Conservation (phyloP, 2,113 vertebrate species). For the Protomyctophum bolini region DNA sequence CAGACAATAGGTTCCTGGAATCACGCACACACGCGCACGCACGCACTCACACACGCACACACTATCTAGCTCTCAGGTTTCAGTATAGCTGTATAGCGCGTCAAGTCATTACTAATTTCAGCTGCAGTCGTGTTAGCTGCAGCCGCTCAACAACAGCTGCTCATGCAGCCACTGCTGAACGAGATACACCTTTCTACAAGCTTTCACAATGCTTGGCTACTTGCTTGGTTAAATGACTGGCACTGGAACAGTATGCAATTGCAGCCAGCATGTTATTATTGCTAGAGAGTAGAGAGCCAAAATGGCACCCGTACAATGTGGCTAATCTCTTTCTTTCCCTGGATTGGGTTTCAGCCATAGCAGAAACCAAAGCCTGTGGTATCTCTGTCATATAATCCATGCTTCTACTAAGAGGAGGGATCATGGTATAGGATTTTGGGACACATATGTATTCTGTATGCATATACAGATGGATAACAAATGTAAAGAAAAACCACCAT, state of each 20-base stretch:
- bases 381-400: not conserved
- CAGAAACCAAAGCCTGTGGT: not conserved
- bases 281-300: not conserved
- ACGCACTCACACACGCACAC: too few species aligned
- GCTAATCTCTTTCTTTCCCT: not conserved
- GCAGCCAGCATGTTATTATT: conserved; percentile 1
- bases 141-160: not conserved
- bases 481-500: too few species aligned
- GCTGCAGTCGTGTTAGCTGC: not conserved
- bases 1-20: too few species aligned
- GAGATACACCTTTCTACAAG: not conserved
- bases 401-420: not conserved
- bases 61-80: not conserved
- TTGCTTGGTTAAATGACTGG: not conserved
- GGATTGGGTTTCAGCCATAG: not conserved
- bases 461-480: too few species aligned
- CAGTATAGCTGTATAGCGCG: not conserved
- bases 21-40: too few species aligned
- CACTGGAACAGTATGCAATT: not conserved
- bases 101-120: not conserved
- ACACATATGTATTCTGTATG: too few species aligned
- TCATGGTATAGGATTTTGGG: too few species aligned
- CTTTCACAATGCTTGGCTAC: not conserved
- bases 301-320: conserved; percentile 4
- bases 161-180: not conserved